Percentiles rank a stretch among this genome's conserved stretches.
Conservation (phyloP, 2,888 invertebrate genomes). For the Xanthostigma xanthostigma region DNA sequence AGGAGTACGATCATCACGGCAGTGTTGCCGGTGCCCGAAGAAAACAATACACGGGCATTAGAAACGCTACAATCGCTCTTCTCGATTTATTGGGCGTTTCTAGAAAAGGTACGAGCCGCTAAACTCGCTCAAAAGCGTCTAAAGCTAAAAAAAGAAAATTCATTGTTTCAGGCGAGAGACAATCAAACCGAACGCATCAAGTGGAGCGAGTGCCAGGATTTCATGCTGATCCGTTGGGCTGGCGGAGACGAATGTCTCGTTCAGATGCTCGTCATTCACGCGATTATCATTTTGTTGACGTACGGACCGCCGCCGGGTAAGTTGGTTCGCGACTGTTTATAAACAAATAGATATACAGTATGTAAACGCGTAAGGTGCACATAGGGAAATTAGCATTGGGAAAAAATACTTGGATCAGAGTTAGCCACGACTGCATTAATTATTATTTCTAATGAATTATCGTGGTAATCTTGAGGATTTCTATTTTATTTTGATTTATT, state of each 20-base stretch:
- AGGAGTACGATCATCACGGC: constrained; percentile 73
- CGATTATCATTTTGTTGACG: constrained; percentile 67
- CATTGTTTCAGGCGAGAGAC: constrained; percentile 33
- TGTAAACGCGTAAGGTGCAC: too few relatives aligned
- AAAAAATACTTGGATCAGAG: too few relatives aligned
- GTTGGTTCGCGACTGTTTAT: background rate
- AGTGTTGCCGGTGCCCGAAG: constrained; percentile 47
- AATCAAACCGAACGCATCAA: constrained; percentile 43
- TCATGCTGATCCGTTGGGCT: constrained; percentile 63
- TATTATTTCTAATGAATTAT: too few relatives aligned
- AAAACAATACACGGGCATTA: constrained; percentile 20
- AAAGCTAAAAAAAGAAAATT: constrained; percentile 3
- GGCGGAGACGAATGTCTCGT: constrained; percentile 58
- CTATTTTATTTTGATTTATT: too few relatives aligned
- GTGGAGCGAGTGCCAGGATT: constrained; percentile 58
- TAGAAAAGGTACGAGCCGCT: constrained; percentile 39
- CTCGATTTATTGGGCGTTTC: constrained; percentile 57
- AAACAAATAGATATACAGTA: too few relatives aligned
- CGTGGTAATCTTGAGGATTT: too few relatives aligned
- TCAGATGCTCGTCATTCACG: constrained; percentile 68
- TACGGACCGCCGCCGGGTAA: constrained; percentile 39
- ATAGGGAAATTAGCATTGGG: too few relatives aligned
- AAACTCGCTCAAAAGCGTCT: background rate
- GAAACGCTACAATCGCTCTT: constrained; percentile 56
- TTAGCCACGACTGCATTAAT: too few relatives aligned